These are phyloP conservation scores for Heterodera schachtii DNA, from an alignment of 1,140 invertebrate genomes.

Conservation along the genomic window DNA sequence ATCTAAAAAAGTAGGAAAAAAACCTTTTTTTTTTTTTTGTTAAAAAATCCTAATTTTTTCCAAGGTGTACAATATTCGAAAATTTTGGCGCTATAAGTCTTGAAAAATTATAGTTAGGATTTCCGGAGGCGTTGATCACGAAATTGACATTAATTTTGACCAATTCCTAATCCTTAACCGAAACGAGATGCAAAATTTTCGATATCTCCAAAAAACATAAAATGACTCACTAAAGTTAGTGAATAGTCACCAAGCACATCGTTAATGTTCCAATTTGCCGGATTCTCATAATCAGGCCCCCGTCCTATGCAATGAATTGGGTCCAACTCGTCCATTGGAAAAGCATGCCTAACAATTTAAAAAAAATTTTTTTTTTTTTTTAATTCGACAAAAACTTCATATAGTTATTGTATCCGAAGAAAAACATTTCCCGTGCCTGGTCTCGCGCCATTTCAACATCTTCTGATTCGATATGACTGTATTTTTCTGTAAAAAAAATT, in stretches of 20 bases:
- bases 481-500: conserved; percentile 18
- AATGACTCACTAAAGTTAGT: conserved; percentile 68
- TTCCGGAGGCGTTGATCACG: too few relatives aligned
- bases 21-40: too few relatives aligned
- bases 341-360: conserved; percentile 71
- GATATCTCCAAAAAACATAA: too few relatives aligned
- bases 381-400: conserved; percentile 29
- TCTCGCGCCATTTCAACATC: conserved; percentile 47
- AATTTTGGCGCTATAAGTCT: too few relatives aligned
- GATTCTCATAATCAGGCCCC: conserved; percentile 73
- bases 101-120: too few relatives aligned
- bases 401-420: conserved; percentile 56
- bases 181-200: too few relatives aligned
- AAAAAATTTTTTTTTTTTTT: conserved; percentile 66
- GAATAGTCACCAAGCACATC: conserved; percentile 75
- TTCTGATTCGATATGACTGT: conserved; percentile 13
- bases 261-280: conserved; percentile 77
- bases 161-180: too few relatives aligned
- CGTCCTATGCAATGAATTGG: conserved; percentile 71
- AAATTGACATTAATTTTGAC: too few relatives aligned
- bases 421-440: conserved; percentile 61
- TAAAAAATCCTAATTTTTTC: neutral
- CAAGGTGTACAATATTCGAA: too few relatives aligned
- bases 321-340: conserved; percentile 72
- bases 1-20: too few relatives aligned